These are phyloP conservation scores for Chlorocebus sabaeus DNA, from an alignment of 2,113 vertebrate species.

Conservation along the genomic window DNA sequence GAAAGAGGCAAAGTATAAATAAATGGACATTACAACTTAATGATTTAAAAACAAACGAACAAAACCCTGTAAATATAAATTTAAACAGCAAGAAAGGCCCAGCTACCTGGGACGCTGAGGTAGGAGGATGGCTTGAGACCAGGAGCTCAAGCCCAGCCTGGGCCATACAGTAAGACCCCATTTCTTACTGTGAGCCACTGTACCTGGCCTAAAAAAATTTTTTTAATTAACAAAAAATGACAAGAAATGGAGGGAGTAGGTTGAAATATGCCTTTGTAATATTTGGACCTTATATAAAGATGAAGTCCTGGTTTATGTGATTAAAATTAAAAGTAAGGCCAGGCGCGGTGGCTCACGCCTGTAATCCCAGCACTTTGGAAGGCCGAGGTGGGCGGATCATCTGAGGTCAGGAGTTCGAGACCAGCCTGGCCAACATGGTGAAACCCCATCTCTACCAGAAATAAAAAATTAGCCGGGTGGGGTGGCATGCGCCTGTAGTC, in stretches of 20 bases:
- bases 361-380: too few species aligned
- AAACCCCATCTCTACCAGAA: too few species aligned
- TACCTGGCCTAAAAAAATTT: background rate
- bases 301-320: background rate
- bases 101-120: background rate
- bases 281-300: background rate
- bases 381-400: too few species aligned
- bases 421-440: too few species aligned
- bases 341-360: too few species aligned
- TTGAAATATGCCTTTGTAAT: background rate
- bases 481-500: too few species aligned
- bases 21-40: background rate
- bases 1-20: background rate
- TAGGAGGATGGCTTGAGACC: background rate
- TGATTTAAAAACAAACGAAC: background rate
- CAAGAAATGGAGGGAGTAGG: background rate
- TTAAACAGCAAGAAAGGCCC: background rate
- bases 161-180: background rate
- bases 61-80: background rate
- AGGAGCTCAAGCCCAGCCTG: background rate
- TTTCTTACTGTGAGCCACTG: background rate
- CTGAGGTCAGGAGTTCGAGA: too few species aligned
- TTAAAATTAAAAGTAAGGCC: background rate
- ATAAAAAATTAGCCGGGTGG: too few species aligned
- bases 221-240: background rate